Evolutionary conservation across 2,888 invertebrate genomes (phyloP), one percentile per base, ranked within the genome.

Genomic region (Campopleginae sp.): DNA sequence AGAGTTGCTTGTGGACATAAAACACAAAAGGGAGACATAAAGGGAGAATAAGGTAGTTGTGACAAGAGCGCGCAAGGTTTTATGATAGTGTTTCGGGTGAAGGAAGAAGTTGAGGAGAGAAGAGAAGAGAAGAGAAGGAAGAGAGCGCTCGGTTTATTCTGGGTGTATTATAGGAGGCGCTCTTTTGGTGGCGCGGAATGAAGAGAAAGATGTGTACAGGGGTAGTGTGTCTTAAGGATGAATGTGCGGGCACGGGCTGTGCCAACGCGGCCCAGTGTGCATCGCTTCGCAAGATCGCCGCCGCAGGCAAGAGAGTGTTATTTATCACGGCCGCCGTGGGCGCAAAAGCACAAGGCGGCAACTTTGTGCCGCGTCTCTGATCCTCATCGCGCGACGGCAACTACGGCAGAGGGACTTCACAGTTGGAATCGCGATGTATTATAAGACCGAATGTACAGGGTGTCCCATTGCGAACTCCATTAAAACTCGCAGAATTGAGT

Each of bases 291-390:
- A 86, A 81, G 86, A 81, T 70, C 77, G 72, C 86, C 77, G 77
- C 78, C 81, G n/a, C n/a, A 84, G 76, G 48, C 79, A 65, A 71
- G 74, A 44, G 80, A 68, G 80, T 44, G 87, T 91, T 91, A 92
- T 92, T 92, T 92, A 92, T 92, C 90, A 89, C 90, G 90, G 89
- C 90, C 90, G 90, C 91, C 89, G 89, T 88, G 83, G 90, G 90
- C 91, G 90, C 90, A 88, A 78, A 72, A 75, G 68, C 81, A 72
- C 85, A 86, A 86, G 89, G 90, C 91, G 91, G 91, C 90, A 90
- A 90, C 91, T 91, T 91, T 91, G 91, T 89, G 89, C 88, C 87
- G 82, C 51, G 38, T 65, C 38, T 74, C 76, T 54, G 54, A 71
- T 31, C 10, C 51, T 66, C 61, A 58, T 27, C 80, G 65, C 80